Percentiles rank a stretch among this genome's conserved stretches.
Conservation (phyloP, 2,888 invertebrate genomes). For the Apotomis betuletana region DNA sequence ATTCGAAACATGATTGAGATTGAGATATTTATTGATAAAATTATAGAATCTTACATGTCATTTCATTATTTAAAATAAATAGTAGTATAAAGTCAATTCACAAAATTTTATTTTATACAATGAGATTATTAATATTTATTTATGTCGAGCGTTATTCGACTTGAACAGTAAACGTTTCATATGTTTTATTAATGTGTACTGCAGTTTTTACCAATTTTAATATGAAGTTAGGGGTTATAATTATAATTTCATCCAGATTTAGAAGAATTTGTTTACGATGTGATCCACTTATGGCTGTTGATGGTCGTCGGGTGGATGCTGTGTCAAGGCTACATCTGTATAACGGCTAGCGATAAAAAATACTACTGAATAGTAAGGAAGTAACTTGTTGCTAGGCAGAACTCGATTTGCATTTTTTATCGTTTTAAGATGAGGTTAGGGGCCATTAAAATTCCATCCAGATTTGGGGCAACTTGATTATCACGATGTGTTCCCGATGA, state of each 20-base stretch:
- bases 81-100: no score
- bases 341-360: conserved; percentile 37
- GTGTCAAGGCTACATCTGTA: conserved; percentile 64
- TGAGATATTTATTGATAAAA: no score
- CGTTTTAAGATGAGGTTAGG: background rate
- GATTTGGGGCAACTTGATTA: conserved; percentile 5
- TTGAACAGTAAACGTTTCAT: no score
- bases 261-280: no score
- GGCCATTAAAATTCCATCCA: conserved; percentile 35
- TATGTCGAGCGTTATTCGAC: no score
- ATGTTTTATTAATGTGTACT: background rate
- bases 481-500: conserved; percentile 13
- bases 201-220: conserved; percentile 1
- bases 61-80: no score
- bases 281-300: conserved; percentile 54
- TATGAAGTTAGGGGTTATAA: no score
- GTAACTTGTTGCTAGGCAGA: conserved; percentile 31
- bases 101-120: no score
- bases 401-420: conserved; percentile 14
- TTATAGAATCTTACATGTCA: no score
- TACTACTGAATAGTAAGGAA: conserved; percentile 35
- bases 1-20: no score
- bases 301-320: conserved; percentile 79
- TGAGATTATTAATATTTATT: no score
- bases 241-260: no score